Evolutionary conservation across 2,888 invertebrate genomes (phyloP), one percentile per base, ranked within the genome.

Genomic region (Cyclophora albipunctata): DNA sequence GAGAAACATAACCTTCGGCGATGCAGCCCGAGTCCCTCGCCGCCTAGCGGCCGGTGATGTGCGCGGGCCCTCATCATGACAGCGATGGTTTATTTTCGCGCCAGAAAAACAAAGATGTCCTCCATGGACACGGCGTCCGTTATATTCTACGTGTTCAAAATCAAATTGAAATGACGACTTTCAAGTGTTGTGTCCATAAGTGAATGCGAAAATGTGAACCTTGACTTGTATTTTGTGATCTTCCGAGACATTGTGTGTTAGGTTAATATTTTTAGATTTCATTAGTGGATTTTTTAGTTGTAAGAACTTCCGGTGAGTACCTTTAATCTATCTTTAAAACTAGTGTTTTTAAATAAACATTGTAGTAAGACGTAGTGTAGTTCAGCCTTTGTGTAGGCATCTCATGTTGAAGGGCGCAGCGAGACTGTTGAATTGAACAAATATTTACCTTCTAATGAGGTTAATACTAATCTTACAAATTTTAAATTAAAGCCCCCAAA

Each of bases 161-260:
- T 85, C 58, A 87, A 87, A 75, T 80, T 85, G 81, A 87, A 87
- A 87, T 86, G 86, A 87, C 75, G 78, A 75, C 73, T 59, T 63
- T 64, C 52, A 45, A 60, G 61, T 58, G 66, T 60, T 55, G 54
- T 55, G 58, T 54, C 50, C 49, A 59, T 54, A 66, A 59, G 66
- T 69, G 64, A 67, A 59, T 53, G 60, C 55, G 41, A 62, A 58
- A 57, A 64, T 64, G 63, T 64, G 59, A 66, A 62, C 57, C 58
- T 48, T 53, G 51, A 49, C 50, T 48, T 51, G 50, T 51, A 46
- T 48, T 49, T 58, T 64, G 63, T 63, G 57, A 54, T 55, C 59
- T 63, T 58, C 50, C 55, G 55, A 58, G 54, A 60, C 55, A 53
- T 56, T 57, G 57, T 52, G 56, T 58, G 58, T 58, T 52, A 52